These are phyloP conservation scores for Anser cygnoides DNA, from an alignment of 2,113 vertebrate genomes.

Conservation along the genomic window DNA sequence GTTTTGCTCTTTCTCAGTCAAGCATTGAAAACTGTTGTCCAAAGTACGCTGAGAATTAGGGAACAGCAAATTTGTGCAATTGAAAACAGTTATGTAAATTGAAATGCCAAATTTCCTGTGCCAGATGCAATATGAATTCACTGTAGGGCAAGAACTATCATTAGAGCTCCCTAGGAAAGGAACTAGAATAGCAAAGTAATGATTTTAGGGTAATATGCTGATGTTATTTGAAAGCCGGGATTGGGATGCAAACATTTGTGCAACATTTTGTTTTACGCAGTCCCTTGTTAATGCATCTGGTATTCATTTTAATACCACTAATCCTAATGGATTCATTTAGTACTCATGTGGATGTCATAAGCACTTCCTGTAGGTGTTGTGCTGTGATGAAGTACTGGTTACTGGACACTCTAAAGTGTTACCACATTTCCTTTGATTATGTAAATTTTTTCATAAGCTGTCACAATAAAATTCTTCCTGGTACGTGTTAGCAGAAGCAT, in stretches of 20 bases:
- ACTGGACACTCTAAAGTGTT: constrained; percentile 15
- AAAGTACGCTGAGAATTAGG: constrained; percentile 32
- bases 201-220: constrained; percentile 66
- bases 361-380: constrained; percentile 15
- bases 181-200: constrained; percentile 64
- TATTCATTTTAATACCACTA: constrained; percentile 47
- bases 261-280: constrained; percentile 18
- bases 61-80: constrained; percentile 52
- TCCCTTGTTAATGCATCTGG: constrained; percentile 61
- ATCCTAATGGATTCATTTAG: constrained; percentile 50
- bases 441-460: constrained; percentile 4
- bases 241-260: constrained; percentile 61
- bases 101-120: constrained; percentile 65
- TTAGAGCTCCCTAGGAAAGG: constrained; percentile 61
- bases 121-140: constrained; percentile 68
- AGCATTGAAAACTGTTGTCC: constrained; percentile 45
- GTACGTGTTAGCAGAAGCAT: constrained; percentile 4
- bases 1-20: constrained; percentile 31
- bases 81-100: constrained; percentile 62
- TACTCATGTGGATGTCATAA: constrained; percentile 2
- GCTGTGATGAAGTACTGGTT: constrained; percentile 1
- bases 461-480: constrained; percentile 22
- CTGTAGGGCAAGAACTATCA: constrained; percentile 61
- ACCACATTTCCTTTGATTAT: constrained; percentile 43
- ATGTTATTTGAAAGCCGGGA: constrained; percentile 61